Conservation (phyloP, 1,140 invertebrate species). For the Helicoverpa zea region DNA sequence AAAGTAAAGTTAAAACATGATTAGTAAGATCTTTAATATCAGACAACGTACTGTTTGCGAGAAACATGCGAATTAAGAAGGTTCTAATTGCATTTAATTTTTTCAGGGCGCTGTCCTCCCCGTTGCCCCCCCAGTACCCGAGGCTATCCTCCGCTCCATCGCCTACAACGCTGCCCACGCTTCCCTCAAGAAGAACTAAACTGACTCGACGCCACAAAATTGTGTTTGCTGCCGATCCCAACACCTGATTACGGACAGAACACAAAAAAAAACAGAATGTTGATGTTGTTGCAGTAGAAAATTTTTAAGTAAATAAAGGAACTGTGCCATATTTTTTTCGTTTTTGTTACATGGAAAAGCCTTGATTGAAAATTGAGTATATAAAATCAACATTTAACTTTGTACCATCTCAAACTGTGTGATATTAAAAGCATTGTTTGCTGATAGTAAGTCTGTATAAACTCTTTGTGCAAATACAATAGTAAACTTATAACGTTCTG, state of each 20-base stretch:
- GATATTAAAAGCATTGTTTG: too few species aligned
- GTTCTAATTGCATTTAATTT: not conserved
- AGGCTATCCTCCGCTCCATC: slow-evolving; percentile 13
- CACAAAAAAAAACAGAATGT: not conserved
- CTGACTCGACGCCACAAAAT: not conserved
- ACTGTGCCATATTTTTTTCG: slow-evolving; percentile 43
- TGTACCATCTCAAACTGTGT: too few species aligned
- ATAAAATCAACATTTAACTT: too few species aligned
- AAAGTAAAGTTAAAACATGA: not conserved
- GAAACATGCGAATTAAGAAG: not conserved
- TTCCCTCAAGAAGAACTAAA: slow-evolving; percentile 20
- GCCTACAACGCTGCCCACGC: slow-evolving; percentile 15
- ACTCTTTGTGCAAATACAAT: too few species aligned
- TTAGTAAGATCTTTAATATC: not conserved
- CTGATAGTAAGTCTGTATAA: too few species aligned
- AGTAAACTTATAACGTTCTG: too few species aligned
- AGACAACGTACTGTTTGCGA: not conserved
- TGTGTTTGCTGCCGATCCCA: not conserved
- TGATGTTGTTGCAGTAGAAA: slow-evolving; percentile 16
- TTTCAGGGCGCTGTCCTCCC: slow-evolving; percentile 28
- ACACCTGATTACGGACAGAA: not conserved
- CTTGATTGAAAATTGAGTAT: too few species aligned
- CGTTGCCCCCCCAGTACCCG: slow-evolving; percentile 17
- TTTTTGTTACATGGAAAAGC: not conserved
- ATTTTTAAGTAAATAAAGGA: slow-evolving; percentile 32